Conservation (phyloP, 1,140 invertebrate species). For the Heliconius hewitsoni region DNA sequence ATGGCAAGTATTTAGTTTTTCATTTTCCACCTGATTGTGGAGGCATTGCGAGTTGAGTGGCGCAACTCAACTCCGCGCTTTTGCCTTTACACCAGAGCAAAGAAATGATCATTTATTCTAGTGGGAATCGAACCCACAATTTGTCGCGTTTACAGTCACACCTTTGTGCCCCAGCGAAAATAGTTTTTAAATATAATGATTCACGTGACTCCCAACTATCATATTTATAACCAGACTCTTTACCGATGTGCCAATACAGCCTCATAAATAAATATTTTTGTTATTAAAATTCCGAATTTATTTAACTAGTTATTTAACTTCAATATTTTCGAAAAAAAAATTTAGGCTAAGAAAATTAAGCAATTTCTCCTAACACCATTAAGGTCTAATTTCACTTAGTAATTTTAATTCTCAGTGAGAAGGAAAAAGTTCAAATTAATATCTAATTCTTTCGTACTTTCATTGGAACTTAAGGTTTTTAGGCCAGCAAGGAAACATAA, state of each 20-base stretch:
- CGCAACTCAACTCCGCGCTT: too few relatives aligned
- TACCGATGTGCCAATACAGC: background rate
- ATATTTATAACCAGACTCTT: background rate
- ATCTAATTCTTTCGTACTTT: slow-evolving; percentile 15
- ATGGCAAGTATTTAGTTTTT: too few relatives aligned
- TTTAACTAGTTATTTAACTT: too few relatives aligned
- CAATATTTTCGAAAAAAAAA: background rate
- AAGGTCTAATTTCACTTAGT: slow-evolving; percentile 21
- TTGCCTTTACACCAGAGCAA: too few relatives aligned
- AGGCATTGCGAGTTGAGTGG: too few relatives aligned
- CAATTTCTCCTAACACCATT: slow-evolving; percentile 2
- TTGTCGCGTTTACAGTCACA: too few relatives aligned
- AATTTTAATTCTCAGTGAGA: slow-evolving; percentile 14
- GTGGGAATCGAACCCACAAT: too few relatives aligned
- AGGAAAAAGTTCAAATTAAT: background rate
- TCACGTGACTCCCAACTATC: background rate
- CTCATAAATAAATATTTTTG: background rate
- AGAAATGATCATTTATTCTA: too few relatives aligned
- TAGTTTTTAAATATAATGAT: too few relatives aligned
- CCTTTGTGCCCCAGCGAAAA: too few relatives aligned
- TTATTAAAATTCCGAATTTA: background rate
- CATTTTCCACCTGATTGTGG: too few relatives aligned
- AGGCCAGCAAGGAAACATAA: slow-evolving; percentile 17
- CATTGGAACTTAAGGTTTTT: slow-evolving; percentile 21
- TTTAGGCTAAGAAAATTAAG: slow-evolving; percentile 1